Evolutionary conservation across 1,140 invertebrate genomes (phyloP).

Genomic region (Cotesia glomerata): DNA sequence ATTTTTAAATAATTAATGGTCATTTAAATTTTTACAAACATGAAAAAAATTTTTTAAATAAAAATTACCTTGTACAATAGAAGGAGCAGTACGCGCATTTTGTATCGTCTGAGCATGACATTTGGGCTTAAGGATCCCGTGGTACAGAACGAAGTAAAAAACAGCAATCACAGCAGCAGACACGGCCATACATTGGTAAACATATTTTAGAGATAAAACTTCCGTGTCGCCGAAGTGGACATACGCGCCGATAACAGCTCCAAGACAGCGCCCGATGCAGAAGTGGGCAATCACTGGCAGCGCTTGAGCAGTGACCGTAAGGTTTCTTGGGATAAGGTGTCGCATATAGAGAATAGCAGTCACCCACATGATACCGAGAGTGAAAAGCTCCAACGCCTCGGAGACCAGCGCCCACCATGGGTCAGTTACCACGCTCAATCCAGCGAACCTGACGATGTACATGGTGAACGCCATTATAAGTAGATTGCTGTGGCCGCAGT

Average conservation of each 20-base stretch:
- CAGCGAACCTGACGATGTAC: conserved; percentile 72
- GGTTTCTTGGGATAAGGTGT: conserved; percentile 78
- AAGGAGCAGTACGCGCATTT: conserved; percentile 62
- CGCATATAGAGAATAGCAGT: conserved; percentile 82
- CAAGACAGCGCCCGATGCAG: conserved; percentile 75
- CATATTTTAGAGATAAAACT: conserved; percentile 52
- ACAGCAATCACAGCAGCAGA: conserved; percentile 68
- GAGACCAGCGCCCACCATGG: conserved; percentile 73
- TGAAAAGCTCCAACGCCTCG: conserved; percentile 80
- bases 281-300: conserved; percentile 82
- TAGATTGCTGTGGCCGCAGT: conserved; percentile 83
- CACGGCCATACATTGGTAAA: conserved; percentile 69
- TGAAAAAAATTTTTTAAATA: background rate
- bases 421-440: conserved; percentile 69
- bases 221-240: conserved; percentile 55
- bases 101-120: conserved; percentile 70
- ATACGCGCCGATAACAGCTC: conserved; percentile 69
- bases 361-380: conserved; percentile 83
- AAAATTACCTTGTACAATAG: conserved; percentile 59
- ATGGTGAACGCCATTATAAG: conserved; percentile 80
- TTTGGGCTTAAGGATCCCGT: conserved; percentile 72
- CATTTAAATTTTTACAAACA: too few species aligned
- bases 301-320: conserved; percentile 83
- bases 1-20: background rate
- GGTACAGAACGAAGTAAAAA: conserved; percentile 74